phyloP scores from a whole-genome alignment of 2,113 vertebrate genomes.

The Hylia prasina region DNA sequence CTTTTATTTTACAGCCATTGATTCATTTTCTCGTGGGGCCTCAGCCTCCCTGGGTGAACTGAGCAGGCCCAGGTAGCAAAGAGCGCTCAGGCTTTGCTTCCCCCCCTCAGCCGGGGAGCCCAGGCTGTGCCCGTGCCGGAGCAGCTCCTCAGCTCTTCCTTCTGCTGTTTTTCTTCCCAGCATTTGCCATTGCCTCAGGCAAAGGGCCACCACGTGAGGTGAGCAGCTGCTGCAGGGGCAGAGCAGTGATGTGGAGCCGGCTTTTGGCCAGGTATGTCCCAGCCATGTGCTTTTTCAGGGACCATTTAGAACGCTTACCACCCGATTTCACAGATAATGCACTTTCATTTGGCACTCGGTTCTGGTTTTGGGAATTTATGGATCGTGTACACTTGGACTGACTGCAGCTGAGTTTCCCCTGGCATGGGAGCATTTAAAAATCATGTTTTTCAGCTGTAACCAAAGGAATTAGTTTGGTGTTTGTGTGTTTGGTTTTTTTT shows the following conservation, averaged over 20 bases:
- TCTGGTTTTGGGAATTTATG: not conserved
- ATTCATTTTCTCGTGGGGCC: not conserved
- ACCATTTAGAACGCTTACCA: not conserved
- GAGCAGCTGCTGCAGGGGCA: not conserved
- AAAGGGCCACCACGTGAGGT: not conserved
- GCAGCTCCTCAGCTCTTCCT: not conserved
- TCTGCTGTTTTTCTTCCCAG: not conserved
- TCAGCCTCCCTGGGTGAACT: not conserved
- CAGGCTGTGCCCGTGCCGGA: fast-evolving
- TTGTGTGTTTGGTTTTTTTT: not conserved
- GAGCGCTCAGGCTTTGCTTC: not conserved
- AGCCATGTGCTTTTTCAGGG: not conserved
- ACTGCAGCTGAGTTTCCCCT: not conserved
- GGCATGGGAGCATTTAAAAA: not conserved
- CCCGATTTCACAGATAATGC: not conserved
- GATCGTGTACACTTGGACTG: not conserved
- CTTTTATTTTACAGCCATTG: not conserved
- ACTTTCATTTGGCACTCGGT: not conserved
- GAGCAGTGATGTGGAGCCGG: not conserved
- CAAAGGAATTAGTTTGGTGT: not conserved
- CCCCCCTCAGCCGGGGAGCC: not conserved
- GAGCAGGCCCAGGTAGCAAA: not conserved
- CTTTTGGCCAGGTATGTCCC: not conserved
- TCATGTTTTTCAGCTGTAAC: not conserved
- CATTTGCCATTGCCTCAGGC: not conserved